Evolutionary conservation across 2,888 invertebrate species (phyloP).

Genomic region (Coremacera marginata): DNA sequence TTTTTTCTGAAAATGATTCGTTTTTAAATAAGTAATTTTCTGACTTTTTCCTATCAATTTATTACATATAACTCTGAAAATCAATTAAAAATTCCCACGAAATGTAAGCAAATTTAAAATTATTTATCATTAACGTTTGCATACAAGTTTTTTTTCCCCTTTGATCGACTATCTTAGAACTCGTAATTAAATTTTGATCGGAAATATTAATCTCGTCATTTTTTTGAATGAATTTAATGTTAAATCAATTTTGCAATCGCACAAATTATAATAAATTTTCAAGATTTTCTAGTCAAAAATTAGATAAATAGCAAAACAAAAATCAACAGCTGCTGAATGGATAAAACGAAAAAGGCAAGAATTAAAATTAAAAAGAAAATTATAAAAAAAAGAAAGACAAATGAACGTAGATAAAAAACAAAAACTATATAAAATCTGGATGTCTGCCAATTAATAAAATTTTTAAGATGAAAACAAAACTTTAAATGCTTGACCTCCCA

Average conservation of each 20-base stretch:
- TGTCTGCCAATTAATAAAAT: conserved; percentile 68
- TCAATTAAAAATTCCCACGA: too few relatives aligned
- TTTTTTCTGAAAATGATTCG: too few relatives aligned
- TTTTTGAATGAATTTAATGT: neutral
- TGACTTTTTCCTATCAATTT: too few relatives aligned
- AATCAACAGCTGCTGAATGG: conserved; percentile 23
- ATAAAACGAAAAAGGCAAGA: neutral
- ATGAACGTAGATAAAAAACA: conserved; percentile 19
- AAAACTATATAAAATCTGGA: conserved; percentile 60
- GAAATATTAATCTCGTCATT: conserved; percentile 16
- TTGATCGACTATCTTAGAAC: neutral
- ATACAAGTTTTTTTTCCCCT: neutral
- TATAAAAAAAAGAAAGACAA: conserved; percentile 2
- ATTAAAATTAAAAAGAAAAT: conserved; percentile 21
- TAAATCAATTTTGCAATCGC: conserved; percentile 12
- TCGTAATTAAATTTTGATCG: neutral
- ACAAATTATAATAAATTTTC: conserved; percentile 7
- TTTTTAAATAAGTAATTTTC: too few relatives aligned
- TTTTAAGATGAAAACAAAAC: conserved; percentile 43
- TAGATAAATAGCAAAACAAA: neutral
- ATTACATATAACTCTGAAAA: too few relatives aligned
- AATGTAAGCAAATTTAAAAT: too few relatives aligned
- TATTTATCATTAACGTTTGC: neutral
- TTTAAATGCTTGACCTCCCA: conserved; percentile 58
- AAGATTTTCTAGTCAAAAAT: neutral